phyloP scores from a whole-genome alignment of 1,140 invertebrate species.

The Triops cancriformis region DNA sequence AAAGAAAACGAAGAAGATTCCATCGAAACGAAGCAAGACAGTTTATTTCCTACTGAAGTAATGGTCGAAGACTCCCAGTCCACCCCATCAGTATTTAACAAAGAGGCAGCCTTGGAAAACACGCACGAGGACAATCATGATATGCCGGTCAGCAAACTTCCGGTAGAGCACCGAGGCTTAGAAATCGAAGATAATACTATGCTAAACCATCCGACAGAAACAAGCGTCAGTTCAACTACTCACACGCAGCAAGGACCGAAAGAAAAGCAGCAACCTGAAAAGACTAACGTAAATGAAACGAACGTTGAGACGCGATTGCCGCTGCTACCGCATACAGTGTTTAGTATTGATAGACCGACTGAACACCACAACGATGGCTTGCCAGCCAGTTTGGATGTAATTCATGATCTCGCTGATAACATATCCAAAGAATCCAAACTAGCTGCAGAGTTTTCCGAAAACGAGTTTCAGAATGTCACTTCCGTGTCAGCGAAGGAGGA shows the following conservation, averaged over 20 bases:
- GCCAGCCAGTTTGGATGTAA: background rate
- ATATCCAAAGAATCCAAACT: background rate
- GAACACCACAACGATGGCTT: background rate
- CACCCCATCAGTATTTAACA: background rate
- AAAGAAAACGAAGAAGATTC: background rate
- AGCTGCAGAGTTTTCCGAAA: background rate
- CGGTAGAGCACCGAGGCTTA: background rate
- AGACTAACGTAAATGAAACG: background rate
- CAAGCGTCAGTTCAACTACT: background rate
- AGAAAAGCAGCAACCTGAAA: background rate
- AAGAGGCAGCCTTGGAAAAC: background rate
- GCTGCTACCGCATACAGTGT: background rate
- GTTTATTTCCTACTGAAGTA: background rate
- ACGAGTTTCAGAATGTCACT: background rate
- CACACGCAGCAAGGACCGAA: background rate
- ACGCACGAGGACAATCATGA: slow-evolving; percentile 3
- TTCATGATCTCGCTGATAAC: slow-evolving; percentile 6
- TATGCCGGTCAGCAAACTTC: slow-evolving; percentile 1
- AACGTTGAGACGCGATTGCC: background rate
- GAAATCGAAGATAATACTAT: background rate
- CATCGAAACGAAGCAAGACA: background rate
- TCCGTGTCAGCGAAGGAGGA: background rate
- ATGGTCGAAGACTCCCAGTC: background rate
- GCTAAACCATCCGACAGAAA: background rate
- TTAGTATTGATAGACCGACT: background rate